Evolutionary conservation across 2,113 vertebrate species (phyloP).

Genomic region (Ceratotherium simum): DNA sequence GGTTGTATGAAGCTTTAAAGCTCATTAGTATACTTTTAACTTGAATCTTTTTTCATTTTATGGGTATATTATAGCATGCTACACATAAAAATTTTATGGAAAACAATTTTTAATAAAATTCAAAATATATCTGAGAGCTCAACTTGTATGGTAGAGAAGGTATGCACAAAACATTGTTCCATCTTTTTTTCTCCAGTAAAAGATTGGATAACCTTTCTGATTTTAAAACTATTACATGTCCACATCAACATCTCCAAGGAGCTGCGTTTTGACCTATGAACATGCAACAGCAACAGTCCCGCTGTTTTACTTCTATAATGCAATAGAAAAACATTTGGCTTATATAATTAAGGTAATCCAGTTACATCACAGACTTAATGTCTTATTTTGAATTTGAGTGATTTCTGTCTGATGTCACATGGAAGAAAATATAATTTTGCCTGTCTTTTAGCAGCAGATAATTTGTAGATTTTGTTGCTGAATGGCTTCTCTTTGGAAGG

Average conservation of each 20-base stretch:
- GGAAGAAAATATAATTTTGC: constrained; percentile 70
- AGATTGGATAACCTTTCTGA: not conserved
- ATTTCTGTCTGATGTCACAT: constrained; percentile 68
- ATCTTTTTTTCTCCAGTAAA: not conserved
- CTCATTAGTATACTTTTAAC: not conserved
- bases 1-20: not conserved
- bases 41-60: constrained; percentile 30
- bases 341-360: constrained; percentile 61
- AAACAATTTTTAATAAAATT: constrained; percentile 50
- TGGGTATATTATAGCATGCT: not conserved
- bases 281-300: not conserved
- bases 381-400: constrained; percentile 70
- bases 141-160: not conserved
- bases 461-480: constrained; percentile 40
- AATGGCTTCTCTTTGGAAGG: constrained; percentile 57
- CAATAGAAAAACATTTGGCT: constrained; percentile 70
- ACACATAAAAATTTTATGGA: not conserved
- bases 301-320: constrained; percentile 57
- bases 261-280: not conserved
- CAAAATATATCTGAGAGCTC: not conserved
- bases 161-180: not conserved
- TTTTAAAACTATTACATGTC: not conserved
- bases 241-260: not conserved
- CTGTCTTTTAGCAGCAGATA: constrained; percentile 64
- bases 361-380: constrained; percentile 45